These are phyloP conservation scores for Oophaga sylvatica DNA, from an alignment of 2,797 vertebrate genomes.

Conservation along the genomic window DNA sequence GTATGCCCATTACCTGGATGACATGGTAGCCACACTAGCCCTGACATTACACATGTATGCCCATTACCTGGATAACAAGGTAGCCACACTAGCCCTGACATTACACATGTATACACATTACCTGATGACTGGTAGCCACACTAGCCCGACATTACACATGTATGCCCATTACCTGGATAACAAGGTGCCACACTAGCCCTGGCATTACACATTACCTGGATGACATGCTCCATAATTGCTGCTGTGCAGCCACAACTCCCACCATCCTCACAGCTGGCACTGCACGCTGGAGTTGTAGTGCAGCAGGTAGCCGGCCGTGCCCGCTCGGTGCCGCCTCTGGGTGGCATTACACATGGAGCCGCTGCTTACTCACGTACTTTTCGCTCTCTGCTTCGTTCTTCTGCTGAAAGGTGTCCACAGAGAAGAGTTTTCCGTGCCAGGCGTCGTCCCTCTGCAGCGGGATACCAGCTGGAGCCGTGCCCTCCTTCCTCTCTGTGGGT, in stretches of 20 bases:
- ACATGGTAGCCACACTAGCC: too few relatives aligned
- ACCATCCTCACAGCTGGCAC: not conserved
- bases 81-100: too few relatives aligned
- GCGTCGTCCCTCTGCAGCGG: slow-evolving; percentile 67
- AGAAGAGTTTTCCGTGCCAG: slow-evolving; percentile 75
- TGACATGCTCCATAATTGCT: not conserved
- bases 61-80: too few relatives aligned
- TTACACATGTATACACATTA: too few relatives aligned
- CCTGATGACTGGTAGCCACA: too few relatives aligned
- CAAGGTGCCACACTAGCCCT: too few relatives aligned
- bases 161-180: too few relatives aligned
- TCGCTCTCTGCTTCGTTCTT: slow-evolving; percentile 82
- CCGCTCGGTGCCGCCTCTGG: too few relatives aligned
- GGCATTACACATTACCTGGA: too few relatives aligned
- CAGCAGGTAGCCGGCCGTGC: not conserved
- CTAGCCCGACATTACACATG: too few relatives aligned
- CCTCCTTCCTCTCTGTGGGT: slow-evolving; percentile 77
- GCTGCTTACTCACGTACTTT: slow-evolving; percentile 77
- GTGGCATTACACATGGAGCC: not conserved
- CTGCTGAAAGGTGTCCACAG: slow-evolving; percentile 77
- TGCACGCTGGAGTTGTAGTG: not conserved
- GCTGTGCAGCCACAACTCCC: not conserved
- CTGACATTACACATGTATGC: too few relatives aligned
- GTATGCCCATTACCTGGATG: too few relatives aligned
- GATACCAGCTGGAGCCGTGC: slow-evolving; percentile 67